These are phyloP conservation scores for Lucilia cuprina DNA, from an alignment of 1,140 invertebrate genomes.

Conservation along the genomic window DNA sequence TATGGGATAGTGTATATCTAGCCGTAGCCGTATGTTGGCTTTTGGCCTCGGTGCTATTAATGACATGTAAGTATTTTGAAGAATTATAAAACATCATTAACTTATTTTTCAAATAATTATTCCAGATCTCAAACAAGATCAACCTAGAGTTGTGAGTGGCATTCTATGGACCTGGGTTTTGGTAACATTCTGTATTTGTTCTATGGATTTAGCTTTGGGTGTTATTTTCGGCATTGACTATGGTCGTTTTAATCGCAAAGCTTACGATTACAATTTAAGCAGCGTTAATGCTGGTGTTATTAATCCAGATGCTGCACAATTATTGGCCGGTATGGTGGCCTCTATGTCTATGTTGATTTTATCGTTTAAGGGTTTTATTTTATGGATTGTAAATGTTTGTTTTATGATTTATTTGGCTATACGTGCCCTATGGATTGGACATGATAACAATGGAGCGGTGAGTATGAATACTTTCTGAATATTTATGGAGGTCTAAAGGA, in stretches of 20 bases:
- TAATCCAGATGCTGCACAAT: constrained; percentile 43
- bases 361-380: constrained; percentile 57
- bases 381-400: constrained; percentile 56
- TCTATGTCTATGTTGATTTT: constrained; percentile 59
- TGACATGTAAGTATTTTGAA: constrained; percentile 53
- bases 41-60: constrained; percentile 47
- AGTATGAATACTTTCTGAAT: constrained; percentile 39
- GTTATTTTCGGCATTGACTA: constrained; percentile 58
- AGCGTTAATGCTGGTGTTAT: constrained; percentile 39
- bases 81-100: too few species aligned
- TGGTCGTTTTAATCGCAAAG: constrained; percentile 43
- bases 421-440: constrained; percentile 44
- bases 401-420: constrained; percentile 47
- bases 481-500: too few species aligned
- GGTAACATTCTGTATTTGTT: constrained; percentile 47
- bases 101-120: too few species aligned
- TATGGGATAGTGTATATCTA: constrained; percentile 56
- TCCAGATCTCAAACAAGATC: constrained; percentile 50
- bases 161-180: constrained; percentile 52
- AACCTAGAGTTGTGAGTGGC: constrained; percentile 40
- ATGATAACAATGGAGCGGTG: constrained; percentile 52
- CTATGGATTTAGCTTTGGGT: constrained; percentile 56
- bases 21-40: constrained; percentile 52
- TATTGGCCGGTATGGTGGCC: constrained; percentile 47
- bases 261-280: constrained; percentile 46